phyloP scores from a whole-genome alignment of 2,888 invertebrate species.

The Tetropium fuscum region DNA sequence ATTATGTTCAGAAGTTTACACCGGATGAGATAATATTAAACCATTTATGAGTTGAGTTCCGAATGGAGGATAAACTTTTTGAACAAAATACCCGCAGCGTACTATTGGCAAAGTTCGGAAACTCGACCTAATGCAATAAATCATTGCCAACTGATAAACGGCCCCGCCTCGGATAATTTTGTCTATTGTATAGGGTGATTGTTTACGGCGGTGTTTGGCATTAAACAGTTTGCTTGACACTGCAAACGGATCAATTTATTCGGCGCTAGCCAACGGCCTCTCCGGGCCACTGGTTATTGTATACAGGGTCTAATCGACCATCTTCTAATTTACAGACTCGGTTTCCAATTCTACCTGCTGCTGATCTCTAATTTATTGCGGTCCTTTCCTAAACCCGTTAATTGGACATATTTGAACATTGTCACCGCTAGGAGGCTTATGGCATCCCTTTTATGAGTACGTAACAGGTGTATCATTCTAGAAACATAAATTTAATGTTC shows the following conservation, averaged over 20 bases:
- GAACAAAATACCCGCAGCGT: no score
- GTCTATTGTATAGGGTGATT: constrained; percentile 47
- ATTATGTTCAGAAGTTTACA: no score
- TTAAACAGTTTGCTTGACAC: constrained; percentile 51
- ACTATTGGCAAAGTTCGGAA: constrained; percentile 25
- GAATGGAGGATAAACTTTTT: no score
- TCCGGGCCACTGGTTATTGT: constrained; percentile 44
- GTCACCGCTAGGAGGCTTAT: no score
- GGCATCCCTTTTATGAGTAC: no score
- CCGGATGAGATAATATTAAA: no score
- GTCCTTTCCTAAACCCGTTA: constrained; percentile 32
- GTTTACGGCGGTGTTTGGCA: constrained; percentile 48
- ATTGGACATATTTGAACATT: constrained; percentile 16
- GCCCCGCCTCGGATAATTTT: constrained; percentile 42
- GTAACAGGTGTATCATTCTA: no score
- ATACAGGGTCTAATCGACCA: constrained; percentile 44
- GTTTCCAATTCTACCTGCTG: constrained; percentile 29
- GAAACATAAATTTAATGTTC: no score
- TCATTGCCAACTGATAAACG: constrained; percentile 38
- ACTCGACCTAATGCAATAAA: constrained; percentile 36
- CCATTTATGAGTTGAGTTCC: no score
- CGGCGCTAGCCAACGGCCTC: constrained; percentile 38
- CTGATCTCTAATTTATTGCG: constrained; percentile 39
- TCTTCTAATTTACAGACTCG: constrained; percentile 36
- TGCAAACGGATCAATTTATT: constrained; percentile 53